phyloP scores from a whole-genome alignment of 2,888 invertebrate species.

The Sinopyrophorus schimmeli region DNA sequence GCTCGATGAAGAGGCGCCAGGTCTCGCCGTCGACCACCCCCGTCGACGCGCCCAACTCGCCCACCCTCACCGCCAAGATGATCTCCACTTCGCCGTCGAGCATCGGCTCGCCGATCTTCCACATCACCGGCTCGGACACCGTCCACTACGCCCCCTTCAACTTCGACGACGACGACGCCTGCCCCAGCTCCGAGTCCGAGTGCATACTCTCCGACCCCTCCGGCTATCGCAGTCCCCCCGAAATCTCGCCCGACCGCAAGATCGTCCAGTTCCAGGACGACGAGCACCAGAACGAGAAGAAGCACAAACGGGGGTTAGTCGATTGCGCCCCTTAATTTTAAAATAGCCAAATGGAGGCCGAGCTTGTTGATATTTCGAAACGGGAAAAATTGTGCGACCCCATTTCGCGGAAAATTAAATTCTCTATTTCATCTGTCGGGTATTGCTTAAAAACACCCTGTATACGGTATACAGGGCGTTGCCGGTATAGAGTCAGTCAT shows the following conservation, averaged over 20 bases:
- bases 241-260: constrained; percentile 52
- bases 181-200: constrained; percentile 51
- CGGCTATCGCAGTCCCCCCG: constrained; percentile 43
- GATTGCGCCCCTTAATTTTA: too few species aligned
- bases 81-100: constrained; percentile 33
- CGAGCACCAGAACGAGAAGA: constrained; percentile 45
- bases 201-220: constrained; percentile 54
- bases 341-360: too few species aligned
- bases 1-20: constrained; percentile 59
- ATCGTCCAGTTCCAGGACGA: constrained; percentile 56
- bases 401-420: too few species aligned
- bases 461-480: too few species aligned
- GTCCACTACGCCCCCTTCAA: constrained; percentile 35
- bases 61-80: constrained; percentile 28
- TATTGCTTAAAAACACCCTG: too few species aligned
- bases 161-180: constrained; percentile 45
- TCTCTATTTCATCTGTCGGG: too few species aligned
- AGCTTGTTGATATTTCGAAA: too few species aligned
- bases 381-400: too few species aligned
- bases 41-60: constrained; percentile 43
- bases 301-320: constrained; percentile 57
- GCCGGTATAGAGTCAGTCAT: too few species aligned
- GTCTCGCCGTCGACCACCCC: constrained; percentile 41
- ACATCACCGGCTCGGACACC: constrained; percentile 41
- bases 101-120: constrained; percentile 34